Conservation (phyloP, 2,888 invertebrate genomes). For the Pilophorus perplexus region DNA sequence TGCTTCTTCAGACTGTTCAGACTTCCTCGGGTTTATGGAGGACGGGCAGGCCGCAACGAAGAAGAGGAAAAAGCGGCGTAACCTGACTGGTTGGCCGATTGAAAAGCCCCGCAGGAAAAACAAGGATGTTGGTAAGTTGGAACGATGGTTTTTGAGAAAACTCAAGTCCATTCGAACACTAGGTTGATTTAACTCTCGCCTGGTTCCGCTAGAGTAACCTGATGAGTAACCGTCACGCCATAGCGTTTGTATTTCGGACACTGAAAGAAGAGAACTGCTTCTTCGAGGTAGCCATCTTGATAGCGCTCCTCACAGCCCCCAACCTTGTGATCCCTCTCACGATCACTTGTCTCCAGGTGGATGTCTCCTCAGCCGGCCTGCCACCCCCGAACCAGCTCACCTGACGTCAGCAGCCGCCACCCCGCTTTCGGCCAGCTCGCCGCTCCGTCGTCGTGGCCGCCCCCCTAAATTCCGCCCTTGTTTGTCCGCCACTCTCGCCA, state of each 20-base stretch:
- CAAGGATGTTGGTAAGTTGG: conserved; percentile 3
- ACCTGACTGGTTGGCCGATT: conserved; percentile 78
- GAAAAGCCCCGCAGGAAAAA: conserved; percentile 46
- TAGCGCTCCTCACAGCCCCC: too few relatives aligned
- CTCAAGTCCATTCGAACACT: background rate
- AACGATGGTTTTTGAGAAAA: too few relatives aligned
- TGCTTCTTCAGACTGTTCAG: conserved; percentile 50
- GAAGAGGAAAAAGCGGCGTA: conserved; percentile 65
- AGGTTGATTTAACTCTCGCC: background rate
- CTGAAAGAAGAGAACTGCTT: too few relatives aligned
- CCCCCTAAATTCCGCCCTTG: conserved; percentile 15
- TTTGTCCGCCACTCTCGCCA: conserved; percentile 10
- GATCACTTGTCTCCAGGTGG: too few relatives aligned
- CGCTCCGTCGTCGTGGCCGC: background rate
- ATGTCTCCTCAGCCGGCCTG: conserved; percentile 1
- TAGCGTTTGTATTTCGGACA: too few relatives aligned
- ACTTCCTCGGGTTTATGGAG: conserved; percentile 46
- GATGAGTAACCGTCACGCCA: too few relatives aligned
- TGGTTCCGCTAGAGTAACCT: too few relatives aligned
- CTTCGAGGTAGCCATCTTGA: too few relatives aligned
- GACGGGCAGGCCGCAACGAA: conserved; percentile 46
- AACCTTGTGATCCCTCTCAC: too few relatives aligned
- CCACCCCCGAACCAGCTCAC: conserved; percentile 5
- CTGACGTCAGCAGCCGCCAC: conserved; percentile 15
- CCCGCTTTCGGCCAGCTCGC: background rate